phyloP scores from a whole-genome alignment of 2,797 vertebrate genomes.

The Poeciliopsis presidionis region DNA sequence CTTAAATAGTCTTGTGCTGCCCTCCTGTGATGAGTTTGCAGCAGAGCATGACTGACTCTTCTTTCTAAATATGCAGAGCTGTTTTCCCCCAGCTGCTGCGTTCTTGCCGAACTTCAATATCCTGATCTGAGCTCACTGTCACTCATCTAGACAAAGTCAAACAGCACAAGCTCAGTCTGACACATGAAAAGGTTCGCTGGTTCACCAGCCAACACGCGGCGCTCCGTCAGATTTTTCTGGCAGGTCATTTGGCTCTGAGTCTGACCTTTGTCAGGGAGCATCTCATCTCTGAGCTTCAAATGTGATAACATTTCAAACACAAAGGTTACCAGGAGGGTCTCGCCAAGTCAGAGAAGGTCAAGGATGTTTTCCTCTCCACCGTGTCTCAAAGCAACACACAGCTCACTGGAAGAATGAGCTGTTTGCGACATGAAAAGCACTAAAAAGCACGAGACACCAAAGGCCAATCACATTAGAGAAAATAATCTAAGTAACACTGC shows the following conservation, averaged over 20 bases:
- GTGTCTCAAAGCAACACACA: constrained; percentile 36
- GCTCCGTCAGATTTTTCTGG: constrained; percentile 51
- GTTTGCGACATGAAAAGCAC: constrained; percentile 6
- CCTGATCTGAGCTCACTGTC: background rate
- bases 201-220: constrained; percentile 15
- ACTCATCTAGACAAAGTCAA: constrained; percentile 1
- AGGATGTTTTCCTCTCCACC: constrained; percentile 14
- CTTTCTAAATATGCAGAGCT: background rate
- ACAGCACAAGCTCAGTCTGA: constrained; percentile 15
- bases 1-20: constrained; percentile 54
- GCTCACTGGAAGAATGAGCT: background rate
- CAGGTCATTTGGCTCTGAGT: constrained; percentile 55
- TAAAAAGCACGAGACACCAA: constrained; percentile 34
- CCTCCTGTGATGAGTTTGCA: constrained; percentile 47
- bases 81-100: too few species aligned
- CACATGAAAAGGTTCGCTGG: constrained; percentile 31
- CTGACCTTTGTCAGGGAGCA: constrained; percentile 74
- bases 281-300: constrained; percentile 55
- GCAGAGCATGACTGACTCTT: background rate
- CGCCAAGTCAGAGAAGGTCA: constrained; percentile 73
- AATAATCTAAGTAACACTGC: constrained; percentile 1
- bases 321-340: constrained; percentile 79
- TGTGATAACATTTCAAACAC: constrained; percentile 73
- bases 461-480: background rate
- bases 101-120: background rate